Evolutionary conservation across 2,797 vertebrate genomes (phyloP), one percentile per base, ranked within the genome.

Genomic region (Amblyraja radiata): DNA sequence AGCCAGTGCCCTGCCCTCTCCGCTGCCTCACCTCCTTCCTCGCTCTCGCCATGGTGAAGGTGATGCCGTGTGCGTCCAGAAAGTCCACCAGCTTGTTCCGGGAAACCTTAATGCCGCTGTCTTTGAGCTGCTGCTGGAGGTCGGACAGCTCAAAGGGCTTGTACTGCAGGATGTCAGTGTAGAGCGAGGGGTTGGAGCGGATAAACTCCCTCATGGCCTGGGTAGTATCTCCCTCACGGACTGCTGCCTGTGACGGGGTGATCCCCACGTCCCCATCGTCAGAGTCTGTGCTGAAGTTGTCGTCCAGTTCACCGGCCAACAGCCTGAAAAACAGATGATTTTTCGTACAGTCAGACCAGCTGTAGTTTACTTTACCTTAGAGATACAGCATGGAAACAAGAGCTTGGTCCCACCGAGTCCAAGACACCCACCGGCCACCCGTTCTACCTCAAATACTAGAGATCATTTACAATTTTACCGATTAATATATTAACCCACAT

Each of bases 31-130:
- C 94, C 93, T 97, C 95, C 90, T 94, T 97, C n/a, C 96, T 95
- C 61, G 96, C 94, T 2, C 96, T 96, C 0, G 98, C 98, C 0
- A 97, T 99, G 93, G 98, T 99, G 93, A 98, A 97, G 23, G 98
- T 99, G 94, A 99, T 96, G 93, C 98, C 98, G 93, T 98, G 98
- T 68, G 98, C 95, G 92, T 99, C 99, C 93, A 99, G 95, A 93
- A 98, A 98, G 95, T 98, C 97, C 93, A 98, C 94, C 93, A 99
- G 96, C 94, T 97, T 98, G 93, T 96, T 95, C 0, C 96, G 95
- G 0, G 97, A 96, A 80, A 99, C 95, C 10, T 95, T 96, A 94
- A 99, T 96, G 81, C 98, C 99, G 0, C 96, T 97, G 0, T 96
- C 96, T 94, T 96, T 98, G 93, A 99, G 97, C 11, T 96, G 96